Base-by-base conservation (phyloP, 1,140 invertebrate genomes). In the Tetramorium simillimum region DNA sequence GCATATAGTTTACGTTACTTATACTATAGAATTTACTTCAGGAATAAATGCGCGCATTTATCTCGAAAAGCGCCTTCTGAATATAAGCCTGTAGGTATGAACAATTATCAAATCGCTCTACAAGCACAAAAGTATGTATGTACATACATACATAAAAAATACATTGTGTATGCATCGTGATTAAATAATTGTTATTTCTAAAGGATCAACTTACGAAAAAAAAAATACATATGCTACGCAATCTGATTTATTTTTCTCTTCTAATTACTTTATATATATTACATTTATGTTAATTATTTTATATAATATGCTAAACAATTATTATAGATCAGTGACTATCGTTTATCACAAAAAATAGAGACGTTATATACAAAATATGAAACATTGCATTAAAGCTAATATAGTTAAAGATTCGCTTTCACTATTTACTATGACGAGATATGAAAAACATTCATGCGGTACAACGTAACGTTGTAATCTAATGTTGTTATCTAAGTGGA, bases 281-380 rank as follows among this genome's bases (percentile, higher is more conserved):
- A 75, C 72, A 24, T 75, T 21, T 75, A 40, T 24, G n/a, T 18
- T 75, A 14, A 16, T 46, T 77, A 3, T 28, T 46, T 77, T 40
- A 76, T 60, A 62, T 1, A 37, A 3, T 76, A 53, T n/a, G n/a
- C 24, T 51, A 51, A 33, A 40, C 28, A 75, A 33, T 75, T n/a
- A 12, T 75, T 37, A 53, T 4, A 40, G 24, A 58, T 0, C 14
- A 75, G 37, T 37, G 18, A 70, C 14, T 53, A 56, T 18, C 12
- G 7, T 46, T 70, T 70, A 43, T 72, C 43, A 72, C 21, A 70
- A 72, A 67, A 72, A 49, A 51, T 51, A 77, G 40, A 77, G 58
- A 60, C 1, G 12, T 43, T 46, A 63, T 49, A 46, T 78, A 49
- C 24, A 49, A 46, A 78, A 62, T 43, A 62, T 18, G n/a, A 18